Conservation (phyloP, 2,797 vertebrate genomes). For the Rhinatrema bivittatum region DNA sequence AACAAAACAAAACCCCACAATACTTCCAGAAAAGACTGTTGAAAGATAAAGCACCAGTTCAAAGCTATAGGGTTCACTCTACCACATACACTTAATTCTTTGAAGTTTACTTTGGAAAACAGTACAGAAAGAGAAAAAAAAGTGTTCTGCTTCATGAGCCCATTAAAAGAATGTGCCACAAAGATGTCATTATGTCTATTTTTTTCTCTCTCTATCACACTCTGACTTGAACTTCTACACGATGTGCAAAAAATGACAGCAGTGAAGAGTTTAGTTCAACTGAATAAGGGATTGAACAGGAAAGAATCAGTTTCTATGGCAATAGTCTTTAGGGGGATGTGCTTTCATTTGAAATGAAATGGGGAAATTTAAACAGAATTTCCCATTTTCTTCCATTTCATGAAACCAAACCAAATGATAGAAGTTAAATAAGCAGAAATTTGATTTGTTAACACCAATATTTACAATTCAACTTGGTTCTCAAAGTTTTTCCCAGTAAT, state of each 20-base stretch:
- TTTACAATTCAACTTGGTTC: no score
- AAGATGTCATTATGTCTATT: rapidly evolving
- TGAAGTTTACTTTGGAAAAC: neutral
- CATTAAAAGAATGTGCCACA: neutral
- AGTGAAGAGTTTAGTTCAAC: neutral
- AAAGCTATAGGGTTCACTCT: neutral
- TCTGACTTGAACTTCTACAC: neutral
- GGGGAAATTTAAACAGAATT: no score
- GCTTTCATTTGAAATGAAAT: no score
- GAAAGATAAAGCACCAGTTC: neutral
- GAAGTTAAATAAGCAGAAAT: no score
- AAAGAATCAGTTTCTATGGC: neutral
- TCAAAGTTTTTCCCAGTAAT: no score
- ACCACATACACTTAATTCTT: neutral
- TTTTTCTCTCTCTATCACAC: neutral
- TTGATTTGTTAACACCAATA: no score
- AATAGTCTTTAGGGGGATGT: no score
- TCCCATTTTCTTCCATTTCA: no score
- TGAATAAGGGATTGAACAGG: neutral
- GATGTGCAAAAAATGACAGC: neutral
- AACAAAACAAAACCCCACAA: neutral
- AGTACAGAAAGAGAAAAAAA: rapidly evolving
- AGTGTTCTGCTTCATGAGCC: neutral
- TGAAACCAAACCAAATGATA: no score
- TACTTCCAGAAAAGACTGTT: slow-evolving; percentile 9